Evolutionary conservation across 2,888 invertebrate genomes (phyloP), one percentile per base, ranked within the genome.

Genomic region (Luffia ferchaultella): DNA sequence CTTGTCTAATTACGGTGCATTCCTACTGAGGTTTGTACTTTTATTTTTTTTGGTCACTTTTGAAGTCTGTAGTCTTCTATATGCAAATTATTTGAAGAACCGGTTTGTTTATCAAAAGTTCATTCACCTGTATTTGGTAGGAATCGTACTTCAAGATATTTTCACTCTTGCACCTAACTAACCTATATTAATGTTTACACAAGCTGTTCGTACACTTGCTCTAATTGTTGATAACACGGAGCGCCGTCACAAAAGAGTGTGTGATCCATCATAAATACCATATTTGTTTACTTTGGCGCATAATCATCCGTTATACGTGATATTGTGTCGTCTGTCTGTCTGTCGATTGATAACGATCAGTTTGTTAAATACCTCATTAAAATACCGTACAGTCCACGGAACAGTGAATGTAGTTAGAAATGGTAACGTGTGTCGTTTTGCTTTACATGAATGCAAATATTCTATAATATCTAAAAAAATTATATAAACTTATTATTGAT

Each of bases 291-390:
- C 42, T 19, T 3, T n/a, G 43, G 43, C 43, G 42, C n/a, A 42
- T 16, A 12, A 16, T 18, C 20, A 43, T 16, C 30, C 7, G 20
- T 16, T 18, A 15, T 30, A 17, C 15, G 46, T 46, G n/a, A 48
- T 49, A 20, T 48, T 50, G 47, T 20, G 18, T 43, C 50, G 45
- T 50, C 45, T 20, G 18, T 43, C 50, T 42, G 40, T 48, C 50
- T 51, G 52, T 45, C 17, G 46, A 20, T 43, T 17, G 42, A 43
- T 17, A 17, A 43, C 9, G 17, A 12, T 16, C 16, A 43, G 12
- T 30, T 30, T 3, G 30, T 12, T 3, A 12, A 3, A 30, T 30
- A 30, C 12, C 30, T 30, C 30, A 30, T 7, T 7, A 30, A 30
- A 30, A 30, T 30, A 30, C 12, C 12, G 3, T 30, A 30, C 12